Conservation (phyloP, 2,888 invertebrate species). For the Rhingia rostrata region DNA sequence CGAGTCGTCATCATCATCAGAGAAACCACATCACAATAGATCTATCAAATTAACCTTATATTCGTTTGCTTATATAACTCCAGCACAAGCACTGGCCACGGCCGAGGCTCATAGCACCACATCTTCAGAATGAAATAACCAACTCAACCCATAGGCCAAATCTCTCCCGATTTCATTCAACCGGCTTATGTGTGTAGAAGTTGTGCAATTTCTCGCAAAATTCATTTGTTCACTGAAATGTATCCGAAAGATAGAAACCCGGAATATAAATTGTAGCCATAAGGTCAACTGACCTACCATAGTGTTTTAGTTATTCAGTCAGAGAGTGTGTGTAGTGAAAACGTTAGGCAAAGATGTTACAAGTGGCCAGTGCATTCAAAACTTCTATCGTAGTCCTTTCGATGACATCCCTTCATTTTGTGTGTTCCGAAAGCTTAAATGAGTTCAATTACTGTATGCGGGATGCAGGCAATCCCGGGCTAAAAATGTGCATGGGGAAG, state of each 20-base stretch:
- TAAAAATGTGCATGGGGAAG: slow-evolving; percentile 88
- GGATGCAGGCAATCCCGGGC: slow-evolving; percentile 82
- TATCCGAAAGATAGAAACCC: slow-evolving; percentile 40
- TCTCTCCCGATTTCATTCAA: slow-evolving; percentile 40
- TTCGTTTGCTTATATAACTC: slow-evolving; percentile 47
- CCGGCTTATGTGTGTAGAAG: not conserved
- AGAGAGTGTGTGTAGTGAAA: slow-evolving; percentile 10
- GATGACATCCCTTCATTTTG: not conserved
- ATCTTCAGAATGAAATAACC: slow-evolving; percentile 10
- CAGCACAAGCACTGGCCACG: slow-evolving; percentile 79
- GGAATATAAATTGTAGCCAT: slow-evolving; percentile 48
- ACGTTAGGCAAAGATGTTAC: slow-evolving; percentile 22
- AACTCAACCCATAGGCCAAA: slow-evolving; percentile 27
- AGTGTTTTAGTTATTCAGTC: slow-evolving; percentile 38
- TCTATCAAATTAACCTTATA: slow-evolving; percentile 15
- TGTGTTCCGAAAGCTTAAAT: slow-evolving; percentile 70
- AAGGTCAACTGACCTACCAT: slow-evolving; percentile 52
- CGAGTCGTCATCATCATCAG: slow-evolving; percentile 32
- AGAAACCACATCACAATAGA: slow-evolving; percentile 26
- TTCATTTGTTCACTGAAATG: slow-evolving; percentile 63
- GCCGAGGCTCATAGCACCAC: slow-evolving; percentile 75
- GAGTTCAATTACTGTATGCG: slow-evolving; percentile 83
- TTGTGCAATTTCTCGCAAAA: slow-evolving; percentile 68
- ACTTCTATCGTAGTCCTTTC: slow-evolving; percentile 9
- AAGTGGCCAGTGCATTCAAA: not conserved